These are phyloP conservation scores for Habropoda laboriosa DNA, from an alignment of 1,140 invertebrate species.

Conservation along the genomic window DNA sequence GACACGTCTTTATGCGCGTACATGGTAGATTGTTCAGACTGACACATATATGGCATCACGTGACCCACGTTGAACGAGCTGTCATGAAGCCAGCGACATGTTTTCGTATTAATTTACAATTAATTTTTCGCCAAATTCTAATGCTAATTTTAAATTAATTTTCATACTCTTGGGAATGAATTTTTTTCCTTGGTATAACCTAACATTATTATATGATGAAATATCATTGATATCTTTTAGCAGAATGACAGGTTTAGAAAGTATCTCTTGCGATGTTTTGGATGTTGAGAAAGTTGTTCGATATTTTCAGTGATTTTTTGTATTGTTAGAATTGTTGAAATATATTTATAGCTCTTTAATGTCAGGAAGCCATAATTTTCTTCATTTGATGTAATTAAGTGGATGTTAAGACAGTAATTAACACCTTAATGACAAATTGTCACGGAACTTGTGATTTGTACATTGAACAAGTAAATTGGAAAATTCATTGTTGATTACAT, in stretches of 20 bases:
- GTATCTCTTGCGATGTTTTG: no score
- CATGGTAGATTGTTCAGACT: not conserved
- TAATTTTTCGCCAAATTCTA: not conserved
- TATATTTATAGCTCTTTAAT: no score
- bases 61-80: not conserved
- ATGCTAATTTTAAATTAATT: not conserved
- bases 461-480: not conserved
- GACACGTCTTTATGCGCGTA: constrained; percentile 1
- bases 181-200: not conserved
- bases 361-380: no score
- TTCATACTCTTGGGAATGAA: not conserved
- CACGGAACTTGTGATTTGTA: not conserved
- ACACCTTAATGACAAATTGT: not conserved
- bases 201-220: no score
- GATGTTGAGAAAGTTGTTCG: no score
- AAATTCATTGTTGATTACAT: not conserved
- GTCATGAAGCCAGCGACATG: not conserved
- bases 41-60: constrained; percentile 1
- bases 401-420: not conserved
- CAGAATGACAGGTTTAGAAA: no score
- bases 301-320: no score
- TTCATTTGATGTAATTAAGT: no score
- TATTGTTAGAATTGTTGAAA: no score
- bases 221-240: no score
- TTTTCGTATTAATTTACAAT: not conserved